A percentile compares a stretch with the other conserved stretches of the same genome.
These are phyloP conservation scores for Dipodomys stephensi DNA, from an alignment of 2,113 vertebrate species.

Conservation along the genomic window DNA sequence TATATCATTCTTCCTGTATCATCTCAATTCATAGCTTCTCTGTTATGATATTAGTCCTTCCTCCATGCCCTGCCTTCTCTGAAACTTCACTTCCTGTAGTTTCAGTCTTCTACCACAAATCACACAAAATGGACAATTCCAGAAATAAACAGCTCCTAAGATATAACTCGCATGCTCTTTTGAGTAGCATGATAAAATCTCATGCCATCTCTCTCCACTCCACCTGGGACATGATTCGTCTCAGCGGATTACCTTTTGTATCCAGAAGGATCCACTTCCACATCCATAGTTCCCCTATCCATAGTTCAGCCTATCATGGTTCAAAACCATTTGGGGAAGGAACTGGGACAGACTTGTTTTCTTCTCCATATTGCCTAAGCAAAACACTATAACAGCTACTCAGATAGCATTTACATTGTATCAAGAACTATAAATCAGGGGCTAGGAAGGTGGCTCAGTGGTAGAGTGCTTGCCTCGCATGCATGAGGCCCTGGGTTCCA, in stretches of 20 bases:
- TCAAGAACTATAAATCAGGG: background rate
- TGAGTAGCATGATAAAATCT: background rate
- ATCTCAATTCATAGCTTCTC: background rate
- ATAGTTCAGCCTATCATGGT: background rate
- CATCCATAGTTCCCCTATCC: background rate
- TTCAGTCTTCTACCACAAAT: background rate
- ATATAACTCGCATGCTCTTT: background rate
- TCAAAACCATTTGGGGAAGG: background rate
- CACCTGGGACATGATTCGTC: background rate
- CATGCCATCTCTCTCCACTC: background rate
- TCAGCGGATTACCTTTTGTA: background rate
- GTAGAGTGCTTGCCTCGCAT: too few relatives aligned
- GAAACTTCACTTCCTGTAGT: background rate
- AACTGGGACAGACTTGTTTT: background rate
- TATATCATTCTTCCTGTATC: background rate
- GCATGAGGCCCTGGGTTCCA: too few relatives aligned
- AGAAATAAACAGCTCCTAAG: background rate
- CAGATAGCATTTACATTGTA: background rate
- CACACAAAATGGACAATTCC: background rate
- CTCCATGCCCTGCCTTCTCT: background rate
- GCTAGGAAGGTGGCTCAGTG: too few relatives aligned
- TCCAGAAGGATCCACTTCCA: too few relatives aligned
- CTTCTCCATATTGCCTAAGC: background rate
- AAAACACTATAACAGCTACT: background rate
- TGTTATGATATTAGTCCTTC: rapidly evolving